A percentile compares a stretch with the other conserved stretches of the same genome.
phyloP scores from a whole-genome alignment of 2,797 vertebrate genomes.

The Enteromius thamalakanensis region DNA sequence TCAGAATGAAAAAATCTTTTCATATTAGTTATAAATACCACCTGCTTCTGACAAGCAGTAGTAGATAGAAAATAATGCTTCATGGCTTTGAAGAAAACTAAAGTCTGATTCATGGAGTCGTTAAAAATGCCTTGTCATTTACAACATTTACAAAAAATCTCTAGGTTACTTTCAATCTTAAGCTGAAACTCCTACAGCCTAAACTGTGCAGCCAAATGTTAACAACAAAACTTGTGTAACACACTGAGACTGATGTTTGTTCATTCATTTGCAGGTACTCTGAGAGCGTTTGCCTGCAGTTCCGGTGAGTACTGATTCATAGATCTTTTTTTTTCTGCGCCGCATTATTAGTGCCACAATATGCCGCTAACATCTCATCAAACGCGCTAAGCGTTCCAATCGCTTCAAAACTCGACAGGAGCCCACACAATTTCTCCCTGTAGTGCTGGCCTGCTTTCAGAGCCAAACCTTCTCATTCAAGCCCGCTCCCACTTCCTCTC shows the following conservation, averaged over 20 bases:
- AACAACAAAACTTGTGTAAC: slow-evolving; percentile 18
- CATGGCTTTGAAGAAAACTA: neutral
- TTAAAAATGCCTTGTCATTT: slow-evolving; percentile 15
- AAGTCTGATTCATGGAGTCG: neutral
- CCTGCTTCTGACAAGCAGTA: neutral
- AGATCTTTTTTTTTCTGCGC: slow-evolving; percentile 31
- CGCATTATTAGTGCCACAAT: slow-evolving; percentile 18
- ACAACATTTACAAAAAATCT: neutral
- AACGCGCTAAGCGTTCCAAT: slow-evolving; percentile 22
- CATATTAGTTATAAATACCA: neutral
- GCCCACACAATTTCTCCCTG: slow-evolving; percentile 42
- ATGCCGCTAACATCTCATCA: slow-evolving; percentile 24
- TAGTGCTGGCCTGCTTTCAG: slow-evolving; percentile 36
- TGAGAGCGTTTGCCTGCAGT: slow-evolving; percentile 35
- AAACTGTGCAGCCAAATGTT: slow-evolving; percentile 4
- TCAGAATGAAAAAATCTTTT: neutral
- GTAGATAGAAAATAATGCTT: neutral
- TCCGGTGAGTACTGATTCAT: slow-evolving; percentile 55
- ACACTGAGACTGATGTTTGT: slow-evolving; percentile 11
- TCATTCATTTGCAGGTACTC: slow-evolving; percentile 53
- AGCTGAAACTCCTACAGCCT: neutral
- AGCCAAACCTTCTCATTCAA: slow-evolving; percentile 43
- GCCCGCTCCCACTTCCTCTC: slow-evolving; percentile 53
- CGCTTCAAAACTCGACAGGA: slow-evolving; percentile 40
- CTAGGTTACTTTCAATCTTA: slow-evolving; percentile 1